These are phyloP conservation scores for Drepana falcataria DNA, from an alignment of 2,888 invertebrate genomes.

Conservation along the genomic window DNA sequence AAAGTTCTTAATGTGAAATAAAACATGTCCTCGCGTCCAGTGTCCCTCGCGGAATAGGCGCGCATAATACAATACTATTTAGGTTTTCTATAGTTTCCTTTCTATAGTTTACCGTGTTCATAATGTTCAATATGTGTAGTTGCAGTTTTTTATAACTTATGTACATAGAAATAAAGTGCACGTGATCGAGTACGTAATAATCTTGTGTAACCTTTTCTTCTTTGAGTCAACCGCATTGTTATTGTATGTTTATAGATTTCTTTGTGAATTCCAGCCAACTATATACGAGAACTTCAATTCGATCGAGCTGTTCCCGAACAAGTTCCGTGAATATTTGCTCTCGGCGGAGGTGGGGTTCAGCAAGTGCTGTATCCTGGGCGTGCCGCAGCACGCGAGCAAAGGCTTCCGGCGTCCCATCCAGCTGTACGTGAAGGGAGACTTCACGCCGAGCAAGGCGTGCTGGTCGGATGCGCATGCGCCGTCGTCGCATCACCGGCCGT, in stretches of 20 bases:
- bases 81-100: no score
- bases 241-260: background rate
- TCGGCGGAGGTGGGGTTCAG: constrained; percentile 95
- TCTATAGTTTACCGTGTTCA: no score
- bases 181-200: no score
- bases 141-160: no score
- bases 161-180: no score
- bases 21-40: no score
- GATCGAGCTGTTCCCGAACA: constrained; percentile 93
- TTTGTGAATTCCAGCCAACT: constrained; percentile 81
- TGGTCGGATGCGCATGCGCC: constrained; percentile 83
- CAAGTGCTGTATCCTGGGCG: constrained; percentile 91
- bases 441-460: constrained; percentile 80
- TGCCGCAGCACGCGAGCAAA: constrained; percentile 89
- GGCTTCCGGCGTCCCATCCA: constrained; percentile 93
- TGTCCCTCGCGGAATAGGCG: no score
- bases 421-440: constrained; percentile 81
- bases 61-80: no score
- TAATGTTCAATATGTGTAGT: no score
- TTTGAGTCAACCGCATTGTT: no score
- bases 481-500: constrained; percentile 79
- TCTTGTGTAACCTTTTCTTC: no score
- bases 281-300: constrained; percentile 91
- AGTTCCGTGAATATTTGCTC: constrained; percentile 94
- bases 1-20: no score